Percentiles rank a stretch among this genome's conserved stretches.
phyloP scores from a whole-genome alignment of 2,888 invertebrate species.

The Sesia bembeciformis region DNA sequence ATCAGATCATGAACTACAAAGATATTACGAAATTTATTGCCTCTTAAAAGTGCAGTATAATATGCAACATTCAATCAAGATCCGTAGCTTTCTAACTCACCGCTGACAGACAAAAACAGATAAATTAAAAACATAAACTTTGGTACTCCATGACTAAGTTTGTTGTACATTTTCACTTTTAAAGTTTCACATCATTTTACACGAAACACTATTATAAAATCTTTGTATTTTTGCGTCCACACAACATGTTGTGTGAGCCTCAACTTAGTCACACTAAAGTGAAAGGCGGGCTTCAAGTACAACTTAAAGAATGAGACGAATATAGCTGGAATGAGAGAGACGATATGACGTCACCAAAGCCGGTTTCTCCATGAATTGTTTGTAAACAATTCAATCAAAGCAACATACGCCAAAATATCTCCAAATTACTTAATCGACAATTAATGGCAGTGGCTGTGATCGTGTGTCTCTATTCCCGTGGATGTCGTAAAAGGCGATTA shows the following conservation, averaged over 20 bases:
- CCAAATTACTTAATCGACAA: no score
- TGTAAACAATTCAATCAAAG: background rate
- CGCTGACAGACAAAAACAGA: conserved; percentile 29
- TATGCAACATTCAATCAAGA: background rate
- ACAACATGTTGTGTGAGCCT: background rate
- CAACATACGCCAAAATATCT: background rate
- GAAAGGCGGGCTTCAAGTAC: conserved; percentile 43
- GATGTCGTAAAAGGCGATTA: no score
- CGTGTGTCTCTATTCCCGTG: no score
- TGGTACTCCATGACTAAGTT: conserved; percentile 47
- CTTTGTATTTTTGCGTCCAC: background rate
- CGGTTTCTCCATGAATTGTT: background rate
- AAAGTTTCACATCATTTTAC: conserved; percentile 13
- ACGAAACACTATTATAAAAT: background rate
- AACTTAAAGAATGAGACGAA: conserved; percentile 33
- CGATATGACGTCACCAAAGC: conserved; percentile 16
- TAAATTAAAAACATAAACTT: conserved; percentile 45
- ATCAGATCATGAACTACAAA: no score
- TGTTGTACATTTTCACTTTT: conserved; percentile 27
- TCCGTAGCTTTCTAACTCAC: conserved; percentile 20
- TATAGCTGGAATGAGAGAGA: conserved; percentile 22
- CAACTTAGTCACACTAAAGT: conserved; percentile 23
- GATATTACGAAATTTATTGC: no score
- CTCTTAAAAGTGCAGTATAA: background rate
- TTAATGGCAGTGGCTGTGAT: no score